A percentile compares a stretch with the other conserved stretches of the same genome.
Conservation (phyloP, 2,113 vertebrate genomes). For the Mystacornis crossleyi region DNA sequence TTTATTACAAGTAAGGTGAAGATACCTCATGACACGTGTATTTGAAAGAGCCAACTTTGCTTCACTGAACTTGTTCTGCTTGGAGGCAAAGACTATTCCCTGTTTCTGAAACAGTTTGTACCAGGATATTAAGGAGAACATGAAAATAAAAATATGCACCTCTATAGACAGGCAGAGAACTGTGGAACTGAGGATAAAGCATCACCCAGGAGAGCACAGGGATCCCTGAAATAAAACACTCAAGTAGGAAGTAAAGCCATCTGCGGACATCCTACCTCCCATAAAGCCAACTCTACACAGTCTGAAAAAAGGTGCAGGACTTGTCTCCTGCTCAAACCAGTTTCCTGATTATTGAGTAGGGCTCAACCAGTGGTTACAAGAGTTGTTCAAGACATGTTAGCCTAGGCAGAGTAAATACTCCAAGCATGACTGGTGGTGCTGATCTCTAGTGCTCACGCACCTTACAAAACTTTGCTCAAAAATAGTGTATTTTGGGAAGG, state of each 20-base stretch:
- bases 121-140: not conserved
- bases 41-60: not conserved
- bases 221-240: not conserved
- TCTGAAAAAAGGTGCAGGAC: not conserved
- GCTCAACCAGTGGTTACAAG: not conserved
- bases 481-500: not conserved
- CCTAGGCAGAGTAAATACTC: not conserved
- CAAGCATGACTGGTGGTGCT: not conserved
- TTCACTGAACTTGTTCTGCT: not conserved
- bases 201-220: not conserved
- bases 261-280: not conserved
- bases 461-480: not conserved
- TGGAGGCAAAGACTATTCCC: not conserved
- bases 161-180: not conserved
- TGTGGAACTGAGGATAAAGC: not conserved
- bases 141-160: rapidly evolving
- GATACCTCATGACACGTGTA: not conserved
- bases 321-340: not conserved
- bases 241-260: not conserved
- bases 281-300: not conserved
- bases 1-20: not conserved
- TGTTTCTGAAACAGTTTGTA: not conserved
- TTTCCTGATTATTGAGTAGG: not conserved
- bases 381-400: rapidly evolving
- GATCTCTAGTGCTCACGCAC: not conserved